Base-by-base conservation (phyloP, 2,888 invertebrate genomes). In the Magallana nippona region DNA sequence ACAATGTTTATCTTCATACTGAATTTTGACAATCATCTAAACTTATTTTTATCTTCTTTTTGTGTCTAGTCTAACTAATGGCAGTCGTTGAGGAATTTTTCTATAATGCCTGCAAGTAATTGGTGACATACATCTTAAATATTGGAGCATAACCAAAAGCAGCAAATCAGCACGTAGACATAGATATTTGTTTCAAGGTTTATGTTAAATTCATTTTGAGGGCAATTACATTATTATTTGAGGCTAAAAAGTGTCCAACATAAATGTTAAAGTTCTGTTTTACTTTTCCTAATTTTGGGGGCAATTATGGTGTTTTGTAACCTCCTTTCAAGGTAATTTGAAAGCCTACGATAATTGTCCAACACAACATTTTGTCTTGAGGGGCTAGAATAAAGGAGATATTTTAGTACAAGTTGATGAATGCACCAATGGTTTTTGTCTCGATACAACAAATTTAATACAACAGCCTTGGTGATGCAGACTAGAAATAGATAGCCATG, bases 11-110 rank as follows among this genome's bases (percentile, higher is more conserved):
- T 19, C 17, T n/a, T n/a, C 8, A 60, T 60, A 60, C 60, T n/a
- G n/a, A n/a, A 1, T 19, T 60, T 15, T 60, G 19, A 60, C 15
- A 10, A 19, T 10, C 17, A 60, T n/a, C 15, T 17, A 17, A n/a
- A 60, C 22, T 63, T 22, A 63, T 22, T 63, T 63, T 63, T 63
- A 63, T 63, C 32, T 63, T 63, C 63, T 63, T 63, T 22, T 63
- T 63, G 27, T 63, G 60, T n/a, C 19, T 63, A 27, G 22, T 63
- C 63, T 44, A 44, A 10, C 27, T 63, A 11, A 63, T 63, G 63
- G 22, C 63, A 63, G 22, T 63, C 32, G 63, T 63, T n/a, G 22
- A 63, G 63, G 63, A 63, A 32, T 63, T 22, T 63, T 63, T 63
- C 8, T 44, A 5, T 63, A 27, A 63, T 63, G 63, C 63, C 63